Base-by-base conservation (phyloP, 1,140 invertebrate genomes). In the Wasmannia auropunctata region DNA sequence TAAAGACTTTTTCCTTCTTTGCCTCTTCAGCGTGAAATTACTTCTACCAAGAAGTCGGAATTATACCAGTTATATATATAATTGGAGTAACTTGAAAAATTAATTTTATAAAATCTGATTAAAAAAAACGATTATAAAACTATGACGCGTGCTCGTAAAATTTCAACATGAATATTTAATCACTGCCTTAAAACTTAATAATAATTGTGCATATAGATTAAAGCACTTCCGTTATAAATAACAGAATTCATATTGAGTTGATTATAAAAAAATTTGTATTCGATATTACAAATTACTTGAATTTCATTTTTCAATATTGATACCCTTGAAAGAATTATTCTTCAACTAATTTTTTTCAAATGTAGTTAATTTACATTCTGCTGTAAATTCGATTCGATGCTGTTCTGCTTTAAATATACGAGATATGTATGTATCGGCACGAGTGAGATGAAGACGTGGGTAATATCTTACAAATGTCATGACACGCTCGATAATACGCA, bases 401-500 rank as follows among this genome's bases (percentile, higher is more conserved):
- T 79, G 31, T 34, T 51, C 10, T 19, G 3, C 14, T 81, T 31
- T 43, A 70, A 16, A 72, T 69, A 31, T 31, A 70, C 14, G 19
- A 22, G 19, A 81, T 67, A 34, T 25, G 14, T 81, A 65, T 65
- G 67, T 43, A 56, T 54, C 34, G 34, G 34, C 6, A 14, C 31
- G 22, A 69, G 49, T n/a, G n/a, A 69, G 58, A 77, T 72, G 79
- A 83, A 56, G 79, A 81, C n/a, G 67, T 54, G 46, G 65, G 14
- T 74, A 72, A 83, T 74, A 83, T 83, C 67, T 51, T 58, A 43
- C 51, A 69, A 43, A 65, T 69, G 67, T 74, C 79, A 83, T 72
- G 79, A 83, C 67, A 83, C 67, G 51, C 37, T 83, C 79, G 79
- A 83, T 83, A 58, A 72, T 60, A 83, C 79, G 79, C 67, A 83